These are phyloP conservation scores for Dendrolimus punctatus DNA, from an alignment of 1,140 invertebrate genomes.

Conservation along the genomic window DNA sequence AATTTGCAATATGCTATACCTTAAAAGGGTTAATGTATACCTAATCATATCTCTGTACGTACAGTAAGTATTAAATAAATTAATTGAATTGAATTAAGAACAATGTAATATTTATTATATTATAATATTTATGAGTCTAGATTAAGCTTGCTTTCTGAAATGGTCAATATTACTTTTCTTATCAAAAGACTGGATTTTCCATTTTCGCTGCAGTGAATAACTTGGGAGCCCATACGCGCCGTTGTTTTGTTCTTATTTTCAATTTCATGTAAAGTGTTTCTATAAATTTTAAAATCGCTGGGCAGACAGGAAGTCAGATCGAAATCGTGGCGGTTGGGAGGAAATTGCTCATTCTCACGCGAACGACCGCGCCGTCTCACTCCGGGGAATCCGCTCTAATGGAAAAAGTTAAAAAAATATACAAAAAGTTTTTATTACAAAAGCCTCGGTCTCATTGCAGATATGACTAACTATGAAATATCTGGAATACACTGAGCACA, in stretches of 20 bases:
- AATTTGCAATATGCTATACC: no score
- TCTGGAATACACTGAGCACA: background rate
- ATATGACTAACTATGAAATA: slow-evolving; percentile 7
- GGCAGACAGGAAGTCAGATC: slow-evolving; percentile 65
- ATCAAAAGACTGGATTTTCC: no score
- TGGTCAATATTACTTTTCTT: no score
- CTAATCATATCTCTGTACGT: no score
- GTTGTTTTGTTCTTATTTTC: slow-evolving; percentile 45
- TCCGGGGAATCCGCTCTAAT: slow-evolving; percentile 54
- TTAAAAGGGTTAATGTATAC: no score
- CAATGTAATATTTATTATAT: no score
- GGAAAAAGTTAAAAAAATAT: slow-evolving; percentile 66
- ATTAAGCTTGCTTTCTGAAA: no score
- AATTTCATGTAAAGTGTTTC: slow-evolving; percentile 57
- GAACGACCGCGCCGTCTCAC: slow-evolving; percentile 36
- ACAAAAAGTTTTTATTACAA: slow-evolving; percentile 55
- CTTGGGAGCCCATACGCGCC: slow-evolving; percentile 5
- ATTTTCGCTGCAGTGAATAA: no score
- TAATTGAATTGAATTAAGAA: no score
- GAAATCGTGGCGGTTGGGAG: slow-evolving; percentile 58
- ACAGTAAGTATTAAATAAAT: no score
- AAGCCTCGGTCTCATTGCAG: slow-evolving; percentile 13
- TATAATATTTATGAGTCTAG: no score
- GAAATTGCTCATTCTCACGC: slow-evolving; percentile 70
- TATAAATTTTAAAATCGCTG: slow-evolving; percentile 67